These are phyloP conservation scores for Oithona nana DNA, from an alignment of 2,888 invertebrate genomes.

Conservation along the genomic window DNA sequence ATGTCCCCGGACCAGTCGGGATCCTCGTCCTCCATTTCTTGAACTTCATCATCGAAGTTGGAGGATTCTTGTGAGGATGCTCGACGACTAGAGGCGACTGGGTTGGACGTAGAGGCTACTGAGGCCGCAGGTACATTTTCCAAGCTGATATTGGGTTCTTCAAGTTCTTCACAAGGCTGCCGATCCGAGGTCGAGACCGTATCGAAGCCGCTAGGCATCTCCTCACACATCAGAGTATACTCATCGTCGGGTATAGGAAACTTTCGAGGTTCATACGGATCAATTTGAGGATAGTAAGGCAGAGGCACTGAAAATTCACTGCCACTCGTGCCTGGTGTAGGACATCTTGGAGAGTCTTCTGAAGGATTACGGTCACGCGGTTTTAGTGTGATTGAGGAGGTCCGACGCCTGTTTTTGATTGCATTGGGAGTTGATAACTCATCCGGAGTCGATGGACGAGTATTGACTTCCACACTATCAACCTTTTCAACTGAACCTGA, in stretches of 20 bases:
- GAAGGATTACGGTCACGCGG: slow-evolving; percentile 15
- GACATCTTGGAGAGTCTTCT: background rate
- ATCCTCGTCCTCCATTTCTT: slow-evolving; percentile 2
- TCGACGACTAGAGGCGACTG: background rate
- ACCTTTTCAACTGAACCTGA: background rate
- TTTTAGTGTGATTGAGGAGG: slow-evolving; percentile 20
- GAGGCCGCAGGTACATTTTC: background rate
- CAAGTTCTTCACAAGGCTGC: background rate
- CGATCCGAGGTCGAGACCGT: too few species aligned
- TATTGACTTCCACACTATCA: background rate
- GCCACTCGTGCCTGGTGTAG: background rate
- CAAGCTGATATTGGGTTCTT: background rate
- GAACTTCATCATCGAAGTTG: background rate
- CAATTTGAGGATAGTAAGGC: slow-evolving; percentile 33
- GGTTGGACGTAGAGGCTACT: background rate
- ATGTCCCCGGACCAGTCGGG: slow-evolving; percentile 3
- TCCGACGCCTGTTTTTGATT: slow-evolving; percentile 18
- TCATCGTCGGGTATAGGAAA: slow-evolving; percentile 53
- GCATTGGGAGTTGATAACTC: slow-evolving; percentile 17
- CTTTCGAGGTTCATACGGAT: slow-evolving; percentile 48
- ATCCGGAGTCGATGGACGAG: slow-evolving; percentile 19
- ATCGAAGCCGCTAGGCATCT: slow-evolving; percentile 36
- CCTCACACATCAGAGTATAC: slow-evolving; percentile 45
- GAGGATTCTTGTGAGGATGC: background rate
- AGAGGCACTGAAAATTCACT: slow-evolving; percentile 35